Evolutionary conservation across 2,113 vertebrate genomes (phyloP).

Genomic region (Abramis brama): DNA sequence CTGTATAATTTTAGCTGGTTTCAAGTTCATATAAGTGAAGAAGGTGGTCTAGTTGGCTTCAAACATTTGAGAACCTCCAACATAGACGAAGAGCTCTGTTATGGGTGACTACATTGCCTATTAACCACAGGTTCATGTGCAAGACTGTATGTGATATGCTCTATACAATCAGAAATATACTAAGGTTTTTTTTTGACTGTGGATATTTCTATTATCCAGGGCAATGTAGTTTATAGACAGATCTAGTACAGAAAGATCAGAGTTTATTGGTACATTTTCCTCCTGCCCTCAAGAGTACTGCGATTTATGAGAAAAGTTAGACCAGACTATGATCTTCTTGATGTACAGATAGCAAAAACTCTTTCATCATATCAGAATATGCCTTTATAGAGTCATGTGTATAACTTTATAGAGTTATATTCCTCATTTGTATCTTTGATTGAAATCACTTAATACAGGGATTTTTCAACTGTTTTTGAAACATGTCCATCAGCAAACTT

Average conservation of each 20-base stretch:
- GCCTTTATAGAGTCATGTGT: neutral
- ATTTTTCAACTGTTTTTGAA: conserved; percentile 10
- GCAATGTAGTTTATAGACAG: conserved; percentile 15
- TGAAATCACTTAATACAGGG: neutral
- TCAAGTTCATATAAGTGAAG: neutral
- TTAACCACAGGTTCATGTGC: neutral
- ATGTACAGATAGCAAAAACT: neutral
- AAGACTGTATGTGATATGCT: neutral
- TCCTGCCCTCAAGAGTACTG: neutral
- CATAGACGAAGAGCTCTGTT: neutral
- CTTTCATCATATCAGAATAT: neutral
- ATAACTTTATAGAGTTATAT: neutral
- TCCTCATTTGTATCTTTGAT: neutral
- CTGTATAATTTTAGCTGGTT: neutral
- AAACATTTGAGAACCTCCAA: neutral
- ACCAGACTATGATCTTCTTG: neutral
- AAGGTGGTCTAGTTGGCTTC: neutral
- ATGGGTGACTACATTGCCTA: neutral
- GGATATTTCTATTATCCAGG: conserved; percentile 4
- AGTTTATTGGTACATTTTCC: neutral
- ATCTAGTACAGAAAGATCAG: conserved; percentile 12
- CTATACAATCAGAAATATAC: neutral
- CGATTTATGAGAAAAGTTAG: neutral
- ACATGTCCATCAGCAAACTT: neutral
- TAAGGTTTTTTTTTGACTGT: neutral